Percentiles rank a stretch among this genome's conserved stretches.
phyloP scores from a whole-genome alignment of 2,797 vertebrate species.

The Malacoraja senta region DNA sequence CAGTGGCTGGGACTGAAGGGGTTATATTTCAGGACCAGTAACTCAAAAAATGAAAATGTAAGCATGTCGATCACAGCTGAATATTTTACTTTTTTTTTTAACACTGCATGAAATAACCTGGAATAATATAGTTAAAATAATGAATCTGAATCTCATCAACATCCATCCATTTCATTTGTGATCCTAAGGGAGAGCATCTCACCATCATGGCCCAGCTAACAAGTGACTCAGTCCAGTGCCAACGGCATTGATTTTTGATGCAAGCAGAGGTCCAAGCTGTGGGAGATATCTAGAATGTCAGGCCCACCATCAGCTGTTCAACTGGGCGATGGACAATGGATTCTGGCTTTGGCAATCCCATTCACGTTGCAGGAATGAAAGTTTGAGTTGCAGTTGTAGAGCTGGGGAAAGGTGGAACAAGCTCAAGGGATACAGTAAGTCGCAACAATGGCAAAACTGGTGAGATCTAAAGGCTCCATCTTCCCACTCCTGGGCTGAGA shows the following conservation, averaged over 20 bases:
- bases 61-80: background rate
- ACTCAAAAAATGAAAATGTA: background rate
- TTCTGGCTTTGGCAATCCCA: background rate
- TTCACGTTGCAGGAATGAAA: background rate
- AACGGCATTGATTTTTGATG: background rate
- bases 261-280: no score
- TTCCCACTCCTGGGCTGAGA: background rate
- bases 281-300: background rate
- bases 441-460: background rate
- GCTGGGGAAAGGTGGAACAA: background rate
- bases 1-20: background rate
- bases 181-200: background rate
- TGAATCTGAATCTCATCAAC: background rate
- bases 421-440: background rate
- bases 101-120: background rate
- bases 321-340: background rate
- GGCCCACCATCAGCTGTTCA: background rate
- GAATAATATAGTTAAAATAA: background rate
- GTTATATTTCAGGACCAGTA: background rate
- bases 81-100: background rate
- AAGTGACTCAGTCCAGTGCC: background rate
- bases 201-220: background rate
- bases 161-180: background rate
- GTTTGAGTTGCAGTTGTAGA: background rate
- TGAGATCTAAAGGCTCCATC: background rate